Evolutionary conservation across 2,888 invertebrate genomes (phyloP), one percentile per base, ranked within the genome.

Genomic region (Eristalis tenax): DNA sequence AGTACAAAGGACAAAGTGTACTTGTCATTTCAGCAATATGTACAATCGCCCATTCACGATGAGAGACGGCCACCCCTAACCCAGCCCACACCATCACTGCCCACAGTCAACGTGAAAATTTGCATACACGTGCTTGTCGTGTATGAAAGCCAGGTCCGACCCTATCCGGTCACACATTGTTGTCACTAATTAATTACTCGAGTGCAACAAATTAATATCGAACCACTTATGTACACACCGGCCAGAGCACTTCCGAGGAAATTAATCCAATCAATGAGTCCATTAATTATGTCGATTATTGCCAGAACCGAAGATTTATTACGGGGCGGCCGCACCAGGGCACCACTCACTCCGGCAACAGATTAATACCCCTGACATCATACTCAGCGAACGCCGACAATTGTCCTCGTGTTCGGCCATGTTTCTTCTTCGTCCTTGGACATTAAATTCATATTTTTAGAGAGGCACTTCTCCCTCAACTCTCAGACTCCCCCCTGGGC

Each of bases 211-310:
- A 87, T 87, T 83, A 87, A 87, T 83, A 76, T 80, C 68, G 61
- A 73, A 83, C 59, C 78, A 83, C 79, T 76, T 76, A 80, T 73
- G 65, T 76, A 8, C 23, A 63, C 69, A 65, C 56, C 70, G 71
- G 28, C 50, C 75, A 76, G 79, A 61, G 63, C 65, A 83, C 83
- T 82, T 82, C 70, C 82, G 83, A 80, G 66, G 79, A 83, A 87
- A 87, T 87, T 87, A 87, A 87, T 87, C 83, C 83, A 87, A 87
- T 87, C 87, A 87, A 87, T 83, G 87, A 83, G 76, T 83, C 87
- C 87, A 87, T 87, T 87, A 87, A 87, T 87, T 87, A 87, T 73
- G 83, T 73, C 83, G 87, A 87, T 87, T 87, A 87, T 87, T 73
- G 63, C 71, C 75, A 73, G 66, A 70, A 57, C 66, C 69, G 26